Evolutionary conservation across 2,113 vertebrate species (phyloP).

Genomic region (Laterallus jamaicensis): DNA sequence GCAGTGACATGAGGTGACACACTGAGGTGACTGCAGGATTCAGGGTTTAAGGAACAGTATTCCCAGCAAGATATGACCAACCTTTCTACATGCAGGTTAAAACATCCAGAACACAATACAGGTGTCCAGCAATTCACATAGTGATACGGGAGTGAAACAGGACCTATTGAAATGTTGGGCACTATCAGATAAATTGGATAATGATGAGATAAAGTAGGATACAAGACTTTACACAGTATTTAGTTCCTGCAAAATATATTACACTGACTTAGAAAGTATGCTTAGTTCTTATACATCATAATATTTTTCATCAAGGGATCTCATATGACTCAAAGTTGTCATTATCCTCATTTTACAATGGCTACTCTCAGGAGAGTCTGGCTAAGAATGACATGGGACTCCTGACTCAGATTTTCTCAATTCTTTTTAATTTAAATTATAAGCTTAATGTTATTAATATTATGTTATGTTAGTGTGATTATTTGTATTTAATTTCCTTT

Average conservation of each 20-base stretch:
- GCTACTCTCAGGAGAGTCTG: slow-evolving; percentile 19
- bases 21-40: background rate
- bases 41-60: background rate
- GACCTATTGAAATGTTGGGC: background rate
- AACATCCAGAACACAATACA: background rate
- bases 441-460: slow-evolving; percentile 51
- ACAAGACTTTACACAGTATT: background rate
- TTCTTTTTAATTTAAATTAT: slow-evolving; percentile 55
- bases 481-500: slow-evolving; percentile 71
- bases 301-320: background rate
- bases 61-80: background rate
- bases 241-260: background rate
- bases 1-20: background rate
- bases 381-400: background rate
- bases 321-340: slow-evolving; percentile 18
- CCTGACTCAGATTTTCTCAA: slow-evolving; percentile 34
- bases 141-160: background rate
- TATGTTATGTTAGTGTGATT: slow-evolving; percentile 53
- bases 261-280: background rate
- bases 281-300: background rate
- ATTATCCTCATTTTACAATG: slow-evolving; percentile 49
- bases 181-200: background rate
- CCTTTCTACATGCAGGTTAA: background rate
- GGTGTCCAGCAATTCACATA: background rate
- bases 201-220: background rate